Conservation (phyloP, 2,888 invertebrate species). For the Lathronympha strigana region DNA sequence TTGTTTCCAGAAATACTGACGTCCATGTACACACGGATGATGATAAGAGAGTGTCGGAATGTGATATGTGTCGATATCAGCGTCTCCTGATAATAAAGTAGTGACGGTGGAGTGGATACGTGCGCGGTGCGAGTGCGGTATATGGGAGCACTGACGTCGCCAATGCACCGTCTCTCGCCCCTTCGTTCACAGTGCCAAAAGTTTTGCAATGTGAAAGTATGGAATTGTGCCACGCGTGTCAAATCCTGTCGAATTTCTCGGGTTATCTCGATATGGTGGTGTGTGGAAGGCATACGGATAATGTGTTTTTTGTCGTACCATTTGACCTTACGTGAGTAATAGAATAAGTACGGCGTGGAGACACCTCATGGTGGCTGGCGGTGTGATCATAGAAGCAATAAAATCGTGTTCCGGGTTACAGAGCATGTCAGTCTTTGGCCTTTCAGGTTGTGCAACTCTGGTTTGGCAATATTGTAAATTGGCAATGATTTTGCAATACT, state of each 20-base stretch:
- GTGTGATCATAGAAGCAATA: slow-evolving; percentile 45
- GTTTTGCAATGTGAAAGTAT: slow-evolving; percentile 84
- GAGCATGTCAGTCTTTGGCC: slow-evolving; percentile 49
- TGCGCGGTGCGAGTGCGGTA: slow-evolving; percentile 74
- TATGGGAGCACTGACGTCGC: slow-evolving; percentile 80
- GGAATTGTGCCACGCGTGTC: slow-evolving; percentile 82
- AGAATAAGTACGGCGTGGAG: slow-evolving; percentile 54
- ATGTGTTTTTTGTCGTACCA: slow-evolving; percentile 63
- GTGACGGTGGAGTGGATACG: slow-evolving; percentile 67
- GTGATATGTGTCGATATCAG: slow-evolving; percentile 59
- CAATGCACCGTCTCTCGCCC: slow-evolving; percentile 73
- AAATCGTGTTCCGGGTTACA: slow-evolving; percentile 46
- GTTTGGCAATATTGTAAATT: slow-evolving; percentile 29
- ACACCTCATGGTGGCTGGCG: slow-evolving; percentile 60
- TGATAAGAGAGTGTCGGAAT: slow-evolving; percentile 54
- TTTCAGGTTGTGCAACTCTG: slow-evolving; percentile 56
- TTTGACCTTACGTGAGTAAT: slow-evolving; percentile 68
- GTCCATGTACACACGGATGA: slow-evolving; percentile 48
- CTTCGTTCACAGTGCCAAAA: slow-evolving; percentile 80
- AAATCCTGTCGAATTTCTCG: slow-evolving; percentile 71
- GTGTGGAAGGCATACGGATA: slow-evolving; percentile 56
- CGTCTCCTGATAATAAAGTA: slow-evolving; percentile 63
- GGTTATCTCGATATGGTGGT: slow-evolving; percentile 54
- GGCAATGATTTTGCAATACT: slow-evolving; percentile 30
- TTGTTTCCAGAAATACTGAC: slow-evolving; percentile 60